These are phyloP conservation scores for Ditylenchus dipsaci DNA, from an alignment of 1,140 invertebrate genomes.

Conservation along the genomic window DNA sequence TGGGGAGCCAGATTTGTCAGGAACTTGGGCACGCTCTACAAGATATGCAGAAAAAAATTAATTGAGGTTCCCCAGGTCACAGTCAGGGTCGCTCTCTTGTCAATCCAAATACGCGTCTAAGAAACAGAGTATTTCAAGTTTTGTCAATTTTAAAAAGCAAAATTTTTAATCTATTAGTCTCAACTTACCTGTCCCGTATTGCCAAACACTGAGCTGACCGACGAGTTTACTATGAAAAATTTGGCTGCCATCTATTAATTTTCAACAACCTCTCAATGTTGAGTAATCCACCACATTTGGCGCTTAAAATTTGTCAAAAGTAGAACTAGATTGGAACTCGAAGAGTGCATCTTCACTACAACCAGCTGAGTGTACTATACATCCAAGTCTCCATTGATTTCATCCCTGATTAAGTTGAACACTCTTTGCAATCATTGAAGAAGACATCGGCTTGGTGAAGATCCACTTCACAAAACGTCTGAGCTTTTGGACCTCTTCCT, in stretches of 20 bases:
- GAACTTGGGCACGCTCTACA: no score
- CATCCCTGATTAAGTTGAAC: neutral
- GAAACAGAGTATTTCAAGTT: no score
- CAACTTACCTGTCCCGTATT: slow-evolving; percentile 27
- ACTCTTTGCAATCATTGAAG: neutral
- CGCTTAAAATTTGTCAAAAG: slow-evolving; percentile 23
- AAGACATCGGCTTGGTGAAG: slow-evolving; percentile 6
- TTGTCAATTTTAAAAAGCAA: no score
- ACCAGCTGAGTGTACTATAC: slow-evolving; percentile 26
- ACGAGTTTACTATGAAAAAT: slow-evolving; percentile 33
- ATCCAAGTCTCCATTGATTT: slow-evolving; percentile 9
- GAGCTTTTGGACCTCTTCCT: neutral
- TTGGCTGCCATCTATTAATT: neutral
- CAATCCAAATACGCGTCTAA: no score
- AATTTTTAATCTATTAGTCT: no score
- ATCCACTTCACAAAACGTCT: slow-evolving; percentile 8
- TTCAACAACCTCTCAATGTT: slow-evolving; percentile 17
- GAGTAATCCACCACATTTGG: slow-evolving; percentile 32
- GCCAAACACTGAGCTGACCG: slow-evolving; percentile 26
- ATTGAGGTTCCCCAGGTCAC: no score
- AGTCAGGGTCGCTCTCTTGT: no score
- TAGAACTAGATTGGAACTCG: slow-evolving; percentile 15
- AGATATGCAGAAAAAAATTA: no score
- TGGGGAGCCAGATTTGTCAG: no score
- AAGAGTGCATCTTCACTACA: slow-evolving; percentile 17